phyloP scores from a whole-genome alignment of 2,113 vertebrate genomes.

The Halcyon senegalensis region DNA sequence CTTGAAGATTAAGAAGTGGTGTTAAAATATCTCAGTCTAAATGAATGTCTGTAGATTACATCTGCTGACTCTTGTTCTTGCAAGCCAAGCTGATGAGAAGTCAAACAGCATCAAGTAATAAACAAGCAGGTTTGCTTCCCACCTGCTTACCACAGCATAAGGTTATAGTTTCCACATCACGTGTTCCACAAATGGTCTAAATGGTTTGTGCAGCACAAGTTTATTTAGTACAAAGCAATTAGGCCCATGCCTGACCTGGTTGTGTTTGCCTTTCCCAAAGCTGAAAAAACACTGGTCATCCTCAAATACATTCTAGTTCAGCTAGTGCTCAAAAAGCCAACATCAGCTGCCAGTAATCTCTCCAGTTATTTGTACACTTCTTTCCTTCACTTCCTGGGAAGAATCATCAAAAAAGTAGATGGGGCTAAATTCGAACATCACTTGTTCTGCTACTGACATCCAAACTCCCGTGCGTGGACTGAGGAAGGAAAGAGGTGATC shows the following conservation, averaged over 20 bases:
- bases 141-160: background rate
- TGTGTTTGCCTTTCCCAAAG: background rate
- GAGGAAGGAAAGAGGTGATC: background rate
- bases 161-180: background rate
- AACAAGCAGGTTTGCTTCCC: background rate
- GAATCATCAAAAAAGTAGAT: background rate
- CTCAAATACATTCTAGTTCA: background rate
- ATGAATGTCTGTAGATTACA: background rate
- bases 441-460: background rate
- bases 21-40: background rate
- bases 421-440: background rate
- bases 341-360: background rate
- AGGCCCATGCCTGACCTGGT: background rate
- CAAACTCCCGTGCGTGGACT: background rate
- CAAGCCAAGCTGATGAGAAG: background rate
- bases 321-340: background rate
- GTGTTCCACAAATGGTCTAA: background rate
- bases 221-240: background rate
- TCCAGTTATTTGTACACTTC: background rate
- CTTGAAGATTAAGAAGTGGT: background rate
- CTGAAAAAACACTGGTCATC: background rate
- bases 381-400: background rate
- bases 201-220: background rate
- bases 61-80: background rate
- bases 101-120: background rate